Percentiles rank a stretch among this genome's conserved stretches.
These are phyloP conservation scores for Crepidodera aurea DNA, from an alignment of 2,888 invertebrate species.

Conservation along the genomic window DNA sequence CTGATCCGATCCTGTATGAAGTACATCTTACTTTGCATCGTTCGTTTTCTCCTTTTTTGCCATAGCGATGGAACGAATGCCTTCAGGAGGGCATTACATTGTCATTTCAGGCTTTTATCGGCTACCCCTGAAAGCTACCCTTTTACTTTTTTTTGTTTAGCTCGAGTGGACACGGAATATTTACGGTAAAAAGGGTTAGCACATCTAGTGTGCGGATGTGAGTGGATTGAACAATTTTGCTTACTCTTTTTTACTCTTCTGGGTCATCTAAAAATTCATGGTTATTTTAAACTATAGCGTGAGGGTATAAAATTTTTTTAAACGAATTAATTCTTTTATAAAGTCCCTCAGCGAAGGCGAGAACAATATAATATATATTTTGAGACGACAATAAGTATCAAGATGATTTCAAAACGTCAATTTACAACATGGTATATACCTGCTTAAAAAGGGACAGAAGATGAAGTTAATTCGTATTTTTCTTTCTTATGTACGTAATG, in stretches of 20 bases:
- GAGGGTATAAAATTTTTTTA: too few relatives aligned
- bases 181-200: constrained; percentile 29
- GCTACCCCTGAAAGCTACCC: constrained; percentile 40
- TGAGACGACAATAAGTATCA: too few relatives aligned
- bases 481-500: too few relatives aligned
- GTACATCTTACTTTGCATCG: constrained; percentile 11
- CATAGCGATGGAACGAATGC: constrained; percentile 35
- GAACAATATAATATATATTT: too few relatives aligned
- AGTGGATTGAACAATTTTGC: neutral
- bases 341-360: too few relatives aligned
- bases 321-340: too few relatives aligned
- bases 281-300: too few relatives aligned
- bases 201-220: neutral
- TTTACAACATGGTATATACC: too few relatives aligned
- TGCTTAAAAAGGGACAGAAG: too few relatives aligned
- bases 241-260: neutral
- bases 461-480: too few relatives aligned
- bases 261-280: too few relatives aligned
- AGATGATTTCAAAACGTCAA: too few relatives aligned
- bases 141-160: constrained; percentile 37
- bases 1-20: neutral
- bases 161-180: constrained; percentile 37
- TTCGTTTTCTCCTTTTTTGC: constrained; percentile 38
- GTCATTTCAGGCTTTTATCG: constrained; percentile 45
- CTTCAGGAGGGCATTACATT: constrained; percentile 43